phyloP scores from a whole-genome alignment of 2,113 vertebrate genomes.

The Pandion haliaetus region DNA sequence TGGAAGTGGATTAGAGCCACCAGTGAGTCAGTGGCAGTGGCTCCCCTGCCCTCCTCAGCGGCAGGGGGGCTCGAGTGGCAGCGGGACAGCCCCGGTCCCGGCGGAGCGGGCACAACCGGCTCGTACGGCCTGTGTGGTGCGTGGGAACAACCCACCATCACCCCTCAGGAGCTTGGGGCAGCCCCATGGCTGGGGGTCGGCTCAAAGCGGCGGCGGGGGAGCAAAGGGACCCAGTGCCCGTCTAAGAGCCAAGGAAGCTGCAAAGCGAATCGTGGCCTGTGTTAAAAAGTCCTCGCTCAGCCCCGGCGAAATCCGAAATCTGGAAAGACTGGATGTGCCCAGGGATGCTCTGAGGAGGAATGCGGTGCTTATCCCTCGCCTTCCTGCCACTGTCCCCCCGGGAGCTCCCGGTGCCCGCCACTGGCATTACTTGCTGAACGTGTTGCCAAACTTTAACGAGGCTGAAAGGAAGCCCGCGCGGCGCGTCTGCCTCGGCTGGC shows the following conservation, averaged over 20 bases:
- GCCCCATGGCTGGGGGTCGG: not conserved
- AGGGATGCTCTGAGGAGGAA: not conserved
- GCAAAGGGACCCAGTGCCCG: accelerated
- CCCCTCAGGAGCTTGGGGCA: not conserved
- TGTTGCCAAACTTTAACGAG: not conserved
- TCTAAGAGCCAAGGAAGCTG: not conserved
- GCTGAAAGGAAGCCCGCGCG: not conserved
- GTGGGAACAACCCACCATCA: accelerated
- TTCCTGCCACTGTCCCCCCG: not conserved
- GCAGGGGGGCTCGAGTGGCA: not conserved
- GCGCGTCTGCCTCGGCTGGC: not conserved
- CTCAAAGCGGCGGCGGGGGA: accelerated
- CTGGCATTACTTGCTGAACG: not conserved
- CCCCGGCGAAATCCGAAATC: not conserved
- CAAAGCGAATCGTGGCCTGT: not conserved
- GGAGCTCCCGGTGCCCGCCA: not conserved
- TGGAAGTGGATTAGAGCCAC: not conserved
- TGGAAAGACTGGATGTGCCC: accelerated
- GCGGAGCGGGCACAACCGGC: accelerated
- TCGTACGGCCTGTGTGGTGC: accelerated
- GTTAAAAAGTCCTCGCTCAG: not conserved
- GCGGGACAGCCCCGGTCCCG: accelerated
- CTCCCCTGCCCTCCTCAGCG: not conserved
- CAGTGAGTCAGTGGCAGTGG: not conserved
- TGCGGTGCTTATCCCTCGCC: accelerated